Base-by-base conservation (phyloP, 2,888 invertebrate species). In the Hipparchia sbordonii region DNA sequence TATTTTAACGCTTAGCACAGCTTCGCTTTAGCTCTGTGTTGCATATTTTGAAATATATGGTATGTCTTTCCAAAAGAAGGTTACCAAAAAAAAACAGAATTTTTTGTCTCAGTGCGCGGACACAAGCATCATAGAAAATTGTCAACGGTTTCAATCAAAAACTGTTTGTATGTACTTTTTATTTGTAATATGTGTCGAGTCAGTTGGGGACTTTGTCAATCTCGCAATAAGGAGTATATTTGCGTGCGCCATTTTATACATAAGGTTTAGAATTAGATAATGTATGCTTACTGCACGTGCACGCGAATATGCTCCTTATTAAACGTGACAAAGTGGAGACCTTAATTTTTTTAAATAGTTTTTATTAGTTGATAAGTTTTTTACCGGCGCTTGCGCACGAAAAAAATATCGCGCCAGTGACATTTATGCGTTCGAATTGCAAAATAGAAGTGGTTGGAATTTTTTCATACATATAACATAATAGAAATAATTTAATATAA, bases 301-400 rank as follows among this genome's bases (percentile, higher is more conserved):
- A 67, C 73, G 69, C 69, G 61, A 62, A 72, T 70, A 54, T 62
- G 74, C 59, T 23, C 63, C 63, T 48, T 54, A 62, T 54, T 56
- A 60, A 6, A 52, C 12, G 65, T 60, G 66, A 56, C 71, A 67
- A 59, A 70, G 62, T 71, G 54, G 61, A 69, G 68, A 71, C 69
- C 72, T 72, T 72, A 68, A 73, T 68, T 74, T 70, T 74, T 67
- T 72, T 61, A 65, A 39, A 73, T 75, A 73, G 66, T 71, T 75
- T 39, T 73, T 66, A 75, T 73, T 75, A 75, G 71, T 33, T 71
- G 7, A 63, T 75, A 75, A 75, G 75, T 75, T 75, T 75, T 73
- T 73, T 75, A 71, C 56, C 61, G 66, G 75, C 45, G 73, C 45
- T 59, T 46, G 46, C 52, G 46, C 52, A 39, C 45, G 62, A 51